These are phyloP conservation scores for Prostheceraeus crozeri DNA, from an alignment of 2,888 invertebrate genomes.

Conservation along the genomic window DNA sequence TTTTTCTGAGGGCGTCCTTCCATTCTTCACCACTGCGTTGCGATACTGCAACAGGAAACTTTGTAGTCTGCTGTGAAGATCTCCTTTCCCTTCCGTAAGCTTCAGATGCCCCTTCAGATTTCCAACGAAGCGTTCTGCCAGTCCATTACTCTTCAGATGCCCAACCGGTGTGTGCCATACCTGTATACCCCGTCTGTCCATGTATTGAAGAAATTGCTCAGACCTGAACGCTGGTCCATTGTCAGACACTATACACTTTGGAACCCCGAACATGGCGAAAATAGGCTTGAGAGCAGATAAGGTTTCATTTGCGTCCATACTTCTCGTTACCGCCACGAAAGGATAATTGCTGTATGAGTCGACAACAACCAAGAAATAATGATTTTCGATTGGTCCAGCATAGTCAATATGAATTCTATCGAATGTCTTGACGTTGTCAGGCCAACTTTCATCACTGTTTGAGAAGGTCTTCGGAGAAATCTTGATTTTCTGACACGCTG, in stretches of 20 bases:
- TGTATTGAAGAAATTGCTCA: not conserved
- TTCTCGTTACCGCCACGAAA: not conserved
- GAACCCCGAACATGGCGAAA: not conserved
- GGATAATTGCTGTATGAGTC: not conserved
- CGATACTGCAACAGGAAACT: no score
- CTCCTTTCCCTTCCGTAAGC: no score
- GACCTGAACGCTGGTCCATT: not conserved
- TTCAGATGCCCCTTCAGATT: no score
- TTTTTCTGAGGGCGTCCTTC: no score
- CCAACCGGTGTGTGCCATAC: not conserved
- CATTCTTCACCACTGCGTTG: no score
- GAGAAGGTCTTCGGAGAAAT: no score
- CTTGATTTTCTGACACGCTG: no score
- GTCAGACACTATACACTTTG: not conserved
- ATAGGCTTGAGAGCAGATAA: not conserved
- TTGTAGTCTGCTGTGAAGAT: no score
- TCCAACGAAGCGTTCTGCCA: not conserved
- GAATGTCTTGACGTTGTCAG: no score
- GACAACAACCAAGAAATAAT: not conserved
- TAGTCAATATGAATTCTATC: constrained; percentile 1
- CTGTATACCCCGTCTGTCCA: not conserved
- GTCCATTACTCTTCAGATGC: not conserved
- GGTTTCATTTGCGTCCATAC: not conserved
- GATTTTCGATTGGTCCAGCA: not conserved
- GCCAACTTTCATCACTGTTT: no score